These are phyloP conservation scores for Propithecus perrieri DNA, from an alignment of 2,797 vertebrate species.

Conservation along the genomic window DNA sequence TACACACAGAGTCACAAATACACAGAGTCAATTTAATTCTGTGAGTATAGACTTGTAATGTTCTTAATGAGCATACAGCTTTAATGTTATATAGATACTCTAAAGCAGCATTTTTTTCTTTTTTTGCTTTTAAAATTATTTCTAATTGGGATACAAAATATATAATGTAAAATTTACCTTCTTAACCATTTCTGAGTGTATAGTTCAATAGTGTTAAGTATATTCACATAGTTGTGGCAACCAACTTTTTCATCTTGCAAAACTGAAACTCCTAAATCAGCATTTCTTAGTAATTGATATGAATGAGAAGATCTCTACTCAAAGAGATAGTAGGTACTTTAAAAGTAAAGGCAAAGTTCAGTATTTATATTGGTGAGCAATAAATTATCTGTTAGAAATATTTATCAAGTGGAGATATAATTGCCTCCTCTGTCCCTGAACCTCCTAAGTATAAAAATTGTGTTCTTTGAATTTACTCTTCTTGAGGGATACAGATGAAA, in stretches of 20 bases:
- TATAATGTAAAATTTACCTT: too few species aligned
- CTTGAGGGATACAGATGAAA: conserved; percentile 1
- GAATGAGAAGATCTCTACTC: neutral
- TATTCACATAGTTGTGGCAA: too few species aligned
- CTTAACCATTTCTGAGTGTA: too few species aligned
- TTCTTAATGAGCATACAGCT: neutral
- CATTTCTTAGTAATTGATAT: neutral
- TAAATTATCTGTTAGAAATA: neutral
- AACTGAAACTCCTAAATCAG: too few species aligned
- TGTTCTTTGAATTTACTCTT: conserved; percentile 7
- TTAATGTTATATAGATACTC: neutral
- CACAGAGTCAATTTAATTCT: neutral
- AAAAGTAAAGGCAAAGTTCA: conserved; percentile 35
- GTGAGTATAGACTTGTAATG: neutral
- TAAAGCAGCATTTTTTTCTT: neutral
- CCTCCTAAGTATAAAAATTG: neutral
- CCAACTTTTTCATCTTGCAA: too few species aligned
- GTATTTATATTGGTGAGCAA: neutral
- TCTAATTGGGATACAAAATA: too few species aligned
- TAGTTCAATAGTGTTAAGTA: too few species aligned
- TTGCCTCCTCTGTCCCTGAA: neutral
- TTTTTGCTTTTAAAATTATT: too few species aligned
- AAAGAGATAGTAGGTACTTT: neutral
- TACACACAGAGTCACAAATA: neutral
- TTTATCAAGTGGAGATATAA: neutral